Conservation (phyloP, 2,797 vertebrate species). For the Anableps anableps region DNA sequence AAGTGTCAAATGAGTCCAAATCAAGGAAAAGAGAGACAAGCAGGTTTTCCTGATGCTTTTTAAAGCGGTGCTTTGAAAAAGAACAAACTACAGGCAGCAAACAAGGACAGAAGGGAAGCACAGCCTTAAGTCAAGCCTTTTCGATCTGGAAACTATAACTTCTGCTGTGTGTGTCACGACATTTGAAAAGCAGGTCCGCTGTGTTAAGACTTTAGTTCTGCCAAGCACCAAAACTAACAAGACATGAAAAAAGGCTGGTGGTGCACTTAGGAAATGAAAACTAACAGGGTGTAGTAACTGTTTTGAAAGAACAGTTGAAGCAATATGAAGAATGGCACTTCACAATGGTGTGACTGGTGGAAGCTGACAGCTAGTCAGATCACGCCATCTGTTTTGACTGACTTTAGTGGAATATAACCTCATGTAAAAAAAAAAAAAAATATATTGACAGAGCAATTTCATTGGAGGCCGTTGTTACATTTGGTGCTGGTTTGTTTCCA, state of each 20-base stretch:
- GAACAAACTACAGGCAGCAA: conserved; percentile 37
- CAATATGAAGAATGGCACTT: neutral
- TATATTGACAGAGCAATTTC: neutral
- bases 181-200: conserved; percentile 12
- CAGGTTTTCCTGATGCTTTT: conserved; percentile 45
- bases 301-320: neutral
- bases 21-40: conserved; percentile 27
- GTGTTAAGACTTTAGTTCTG: conserved; percentile 10
- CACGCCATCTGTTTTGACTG: neutral
- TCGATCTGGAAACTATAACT: conserved; percentile 24
- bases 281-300: neutral
- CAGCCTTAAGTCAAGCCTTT: conserved; percentile 21
- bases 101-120: conserved; percentile 24
- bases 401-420: neutral
- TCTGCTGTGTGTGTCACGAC: conserved; percentile 28
- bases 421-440: neutral
- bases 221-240: neutral
- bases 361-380: neutral
- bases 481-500: neutral
- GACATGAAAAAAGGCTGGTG: neutral
- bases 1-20: conserved; percentile 56
- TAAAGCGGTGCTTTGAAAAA: conserved; percentile 34
- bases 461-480: neutral
- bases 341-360: neutral
- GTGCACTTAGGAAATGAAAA: neutral